phyloP scores from a whole-genome alignment of 64 coral and sea anemone genomes.

The Cladopsammia gracilis region DNA sequence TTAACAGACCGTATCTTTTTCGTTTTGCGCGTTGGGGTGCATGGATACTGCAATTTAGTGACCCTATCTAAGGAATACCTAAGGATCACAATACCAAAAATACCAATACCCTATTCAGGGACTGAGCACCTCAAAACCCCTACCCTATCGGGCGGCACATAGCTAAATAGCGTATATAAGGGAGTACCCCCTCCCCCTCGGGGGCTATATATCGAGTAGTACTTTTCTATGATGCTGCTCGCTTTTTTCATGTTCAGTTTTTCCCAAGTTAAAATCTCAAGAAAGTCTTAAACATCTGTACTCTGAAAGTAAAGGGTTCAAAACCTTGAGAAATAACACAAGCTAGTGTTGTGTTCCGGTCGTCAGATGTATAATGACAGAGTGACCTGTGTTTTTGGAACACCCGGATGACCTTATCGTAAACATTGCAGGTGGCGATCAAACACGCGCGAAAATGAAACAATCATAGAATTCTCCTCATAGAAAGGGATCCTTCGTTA shows the following conservation, averaged over 20 bases:
- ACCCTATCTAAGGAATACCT: no score
- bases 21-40: no score
- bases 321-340: not conserved
- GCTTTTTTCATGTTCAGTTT: constrained; percentile 55
- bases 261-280: not conserved
- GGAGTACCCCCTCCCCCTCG: no score
- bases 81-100: no score
- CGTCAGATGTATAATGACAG: not conserved
- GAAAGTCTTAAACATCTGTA: not conserved
- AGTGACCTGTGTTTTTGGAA: not conserved
- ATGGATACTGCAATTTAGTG: no score
- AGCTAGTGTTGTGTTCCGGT: no score
- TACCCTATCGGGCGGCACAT: no score
- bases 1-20: no score
- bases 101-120: no score
- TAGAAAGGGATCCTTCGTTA: not conserved
- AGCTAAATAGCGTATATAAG: no score
- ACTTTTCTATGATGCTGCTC: not conserved
- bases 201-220: not conserved
- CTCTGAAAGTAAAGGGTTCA: not conserved
- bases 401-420: constrained; percentile 29
- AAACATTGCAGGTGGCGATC: constrained; percentile 32
- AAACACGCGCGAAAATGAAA: not conserved
- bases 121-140: no score
- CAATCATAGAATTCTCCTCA: not conserved